phyloP scores from a whole-genome alignment of 1,140 invertebrate species.

The Cydia amplana region DNA sequence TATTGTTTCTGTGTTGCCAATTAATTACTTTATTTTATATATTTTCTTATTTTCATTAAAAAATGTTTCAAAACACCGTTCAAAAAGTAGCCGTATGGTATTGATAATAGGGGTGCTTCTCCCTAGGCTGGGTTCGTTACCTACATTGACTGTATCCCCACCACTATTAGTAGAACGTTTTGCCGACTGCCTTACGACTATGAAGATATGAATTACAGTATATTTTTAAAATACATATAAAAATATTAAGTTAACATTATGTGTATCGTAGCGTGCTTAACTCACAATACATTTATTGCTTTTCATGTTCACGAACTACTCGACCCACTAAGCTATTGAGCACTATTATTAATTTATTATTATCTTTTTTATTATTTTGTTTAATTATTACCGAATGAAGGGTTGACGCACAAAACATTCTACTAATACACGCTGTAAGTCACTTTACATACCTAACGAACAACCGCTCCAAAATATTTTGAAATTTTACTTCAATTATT shows the following conservation, averaged over 20 bases:
- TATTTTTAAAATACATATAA: constrained; percentile 78
- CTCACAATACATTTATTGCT: constrained; percentile 74
- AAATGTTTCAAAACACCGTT: constrained; percentile 77
- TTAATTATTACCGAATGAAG: constrained; percentile 67
- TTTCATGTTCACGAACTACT: constrained; percentile 61
- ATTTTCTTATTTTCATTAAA: constrained; percentile 69
- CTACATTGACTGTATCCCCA: constrained; percentile 47
- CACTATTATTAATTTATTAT: constrained; percentile 73
- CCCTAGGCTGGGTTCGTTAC: constrained; percentile 66
- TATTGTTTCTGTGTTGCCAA: constrained; percentile 78
- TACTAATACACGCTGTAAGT: constrained; percentile 57
- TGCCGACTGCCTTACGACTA: constrained; percentile 69
- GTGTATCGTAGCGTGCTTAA: constrained; percentile 64
- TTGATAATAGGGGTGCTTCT: constrained; percentile 71
- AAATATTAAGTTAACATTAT: constrained; percentile 75
- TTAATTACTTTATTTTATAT: constrained; percentile 69
- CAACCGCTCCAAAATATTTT: constrained; percentile 74
- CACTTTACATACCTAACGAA: constrained; percentile 57
- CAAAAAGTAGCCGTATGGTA: constrained; percentile 78
- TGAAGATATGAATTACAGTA: constrained; percentile 78
- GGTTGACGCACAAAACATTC: constrained; percentile 69
- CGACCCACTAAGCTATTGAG: constrained; percentile 71
- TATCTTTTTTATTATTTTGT: constrained; percentile 44
- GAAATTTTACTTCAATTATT: constrained; percentile 53
- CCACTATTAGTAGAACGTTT: constrained; percentile 72